Percentiles rank a stretch among this genome's conserved stretches.
Evolutionary conservation across 2,797 vertebrate genomes (phyloP).

Genomic region (Clarias fuscus): DNA sequence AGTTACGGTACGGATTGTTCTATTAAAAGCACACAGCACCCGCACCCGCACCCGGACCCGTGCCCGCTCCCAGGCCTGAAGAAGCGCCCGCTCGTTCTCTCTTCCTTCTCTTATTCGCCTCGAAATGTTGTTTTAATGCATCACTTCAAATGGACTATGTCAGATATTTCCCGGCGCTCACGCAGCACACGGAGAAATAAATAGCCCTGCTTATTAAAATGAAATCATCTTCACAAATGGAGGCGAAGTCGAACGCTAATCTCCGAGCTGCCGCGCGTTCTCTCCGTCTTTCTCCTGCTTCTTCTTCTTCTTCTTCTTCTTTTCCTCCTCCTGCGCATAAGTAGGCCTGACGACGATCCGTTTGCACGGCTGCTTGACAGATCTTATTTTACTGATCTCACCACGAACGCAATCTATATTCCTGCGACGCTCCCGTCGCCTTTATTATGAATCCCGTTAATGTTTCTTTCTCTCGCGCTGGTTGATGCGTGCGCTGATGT

Average conservation of each 20-base stretch:
- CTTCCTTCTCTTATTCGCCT: constrained; percentile 29
- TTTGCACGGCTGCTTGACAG: constrained; percentile 52
- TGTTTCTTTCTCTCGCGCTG: constrained; percentile 53
- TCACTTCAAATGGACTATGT: constrained; percentile 41
- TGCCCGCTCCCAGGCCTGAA: not conserved
- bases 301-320: not conserved
- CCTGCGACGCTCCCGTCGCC: constrained; percentile 25
- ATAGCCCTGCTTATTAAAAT: constrained; percentile 56
- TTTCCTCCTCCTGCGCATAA: constrained; percentile 19
- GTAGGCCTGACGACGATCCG: constrained; percentile 44
- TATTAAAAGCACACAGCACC: constrained; percentile 1
- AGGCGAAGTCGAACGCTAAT: constrained; percentile 54
- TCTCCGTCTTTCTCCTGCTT: not conserved
- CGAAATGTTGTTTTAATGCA: constrained; percentile 42
- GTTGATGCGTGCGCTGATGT: constrained; percentile 52
- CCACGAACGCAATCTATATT: constrained; percentile 52
- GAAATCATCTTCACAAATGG: constrained; percentile 57
- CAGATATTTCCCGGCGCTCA: constrained; percentile 45
- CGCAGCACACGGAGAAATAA: constrained; percentile 41
- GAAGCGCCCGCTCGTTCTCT: not conserved
- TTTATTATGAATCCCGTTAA: constrained; percentile 59
- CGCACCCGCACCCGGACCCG: constrained; percentile 25
- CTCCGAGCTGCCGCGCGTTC: constrained; percentile 24
- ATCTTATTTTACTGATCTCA: constrained; percentile 59
- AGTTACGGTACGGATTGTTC: constrained; percentile 36